These are phyloP conservation scores for Pteria penguin DNA, from an alignment of 2,888 invertebrate genomes.

Conservation along the genomic window DNA sequence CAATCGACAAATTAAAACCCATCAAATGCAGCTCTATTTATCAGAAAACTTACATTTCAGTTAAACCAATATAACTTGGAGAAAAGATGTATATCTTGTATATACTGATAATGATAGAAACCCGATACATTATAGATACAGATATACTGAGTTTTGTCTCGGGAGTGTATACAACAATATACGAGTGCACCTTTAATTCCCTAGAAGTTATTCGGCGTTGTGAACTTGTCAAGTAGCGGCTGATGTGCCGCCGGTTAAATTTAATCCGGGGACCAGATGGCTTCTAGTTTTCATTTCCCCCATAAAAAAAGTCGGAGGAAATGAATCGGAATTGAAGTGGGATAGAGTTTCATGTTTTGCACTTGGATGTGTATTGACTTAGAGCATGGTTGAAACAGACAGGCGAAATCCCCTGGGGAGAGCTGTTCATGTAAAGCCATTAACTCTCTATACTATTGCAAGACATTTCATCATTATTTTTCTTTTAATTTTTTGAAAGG, in stretches of 20 bases:
- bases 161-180: too few species aligned
- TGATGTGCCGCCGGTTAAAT: not conserved
- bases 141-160: too few species aligned
- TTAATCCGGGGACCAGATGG: not conserved
- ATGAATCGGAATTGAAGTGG: not conserved
- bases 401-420: slow-evolving; percentile 13
- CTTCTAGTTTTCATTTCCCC: not conserved
- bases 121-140: too few species aligned
- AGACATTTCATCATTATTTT: not conserved
- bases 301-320: not conserved
- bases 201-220: too few species aligned
- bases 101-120: too few species aligned
- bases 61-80: too few species aligned
- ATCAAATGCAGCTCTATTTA: too few species aligned
- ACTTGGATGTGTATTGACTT: not conserved
- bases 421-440: not conserved
- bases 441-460: not conserved
- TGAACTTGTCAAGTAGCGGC: not conserved
- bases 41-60: too few species aligned
- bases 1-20: too few species aligned
- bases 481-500: not conserved
- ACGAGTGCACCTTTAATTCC: too few species aligned
- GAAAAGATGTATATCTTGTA: too few species aligned
- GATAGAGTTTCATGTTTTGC: not conserved
- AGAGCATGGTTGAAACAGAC: slow-evolving; percentile 20